Evolutionary conservation across 2,113 vertebrate genomes (phyloP).

Genomic region (Fukomys damarensis): DNA sequence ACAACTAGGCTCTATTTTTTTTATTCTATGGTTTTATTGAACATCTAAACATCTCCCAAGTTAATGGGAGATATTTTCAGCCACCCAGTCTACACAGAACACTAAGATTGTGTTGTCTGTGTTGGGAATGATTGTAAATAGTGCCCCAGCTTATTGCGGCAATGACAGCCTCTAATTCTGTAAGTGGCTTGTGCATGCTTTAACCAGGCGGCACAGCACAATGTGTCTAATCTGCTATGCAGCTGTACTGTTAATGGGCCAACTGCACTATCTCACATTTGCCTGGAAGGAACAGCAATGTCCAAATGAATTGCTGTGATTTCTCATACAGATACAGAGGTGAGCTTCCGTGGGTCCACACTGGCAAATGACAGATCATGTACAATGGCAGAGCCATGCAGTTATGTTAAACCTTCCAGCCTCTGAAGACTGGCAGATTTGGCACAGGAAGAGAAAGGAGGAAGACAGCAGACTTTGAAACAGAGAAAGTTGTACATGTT

Average conservation of each 20-base stretch:
- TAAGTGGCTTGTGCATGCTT: slow-evolving; percentile 64
- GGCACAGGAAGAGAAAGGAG: neutral
- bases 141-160: slow-evolving; percentile 65
- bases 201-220: neutral
- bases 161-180: slow-evolving; percentile 67
- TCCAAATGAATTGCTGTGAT: slow-evolving; percentile 4
- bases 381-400: neutral
- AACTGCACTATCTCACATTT: neutral
- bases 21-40: neutral
- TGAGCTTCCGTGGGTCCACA: neutral
- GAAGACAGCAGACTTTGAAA: neutral
- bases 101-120: slow-evolving; percentile 33
- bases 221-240: slow-evolving; percentile 62
- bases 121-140: slow-evolving; percentile 38
- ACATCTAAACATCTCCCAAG: neutral
- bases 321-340: neutral
- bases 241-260: slow-evolving; percentile 72
- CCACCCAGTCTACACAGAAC: neutral
- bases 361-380: neutral
- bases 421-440: neutral
- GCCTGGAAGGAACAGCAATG: slow-evolving; percentile 32
- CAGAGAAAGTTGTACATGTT: neutral
- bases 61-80: slow-evolving; percentile 41
- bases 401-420: neutral
- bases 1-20: neutral